A percentile compares a stretch with the other conserved stretches of the same genome.
These are phyloP conservation scores for Synaphobranchus kaupii DNA, from an alignment of 2,797 vertebrate species.

Conservation along the genomic window DNA sequence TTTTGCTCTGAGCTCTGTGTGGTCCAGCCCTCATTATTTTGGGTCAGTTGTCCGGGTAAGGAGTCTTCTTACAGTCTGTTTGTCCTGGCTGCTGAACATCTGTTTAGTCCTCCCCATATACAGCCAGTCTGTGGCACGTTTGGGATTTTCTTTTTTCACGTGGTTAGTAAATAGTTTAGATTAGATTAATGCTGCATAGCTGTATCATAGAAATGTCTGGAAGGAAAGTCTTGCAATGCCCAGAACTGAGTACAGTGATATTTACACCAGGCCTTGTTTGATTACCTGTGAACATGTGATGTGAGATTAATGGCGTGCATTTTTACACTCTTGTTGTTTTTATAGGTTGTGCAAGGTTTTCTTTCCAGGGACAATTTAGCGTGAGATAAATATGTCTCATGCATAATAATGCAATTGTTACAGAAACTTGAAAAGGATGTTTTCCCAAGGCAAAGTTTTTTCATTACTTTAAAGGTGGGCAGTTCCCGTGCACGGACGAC, in stretches of 20 bases:
- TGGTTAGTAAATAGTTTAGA: background rate
- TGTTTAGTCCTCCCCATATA: no score
- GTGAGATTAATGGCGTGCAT: background rate
- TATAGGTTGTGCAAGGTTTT: background rate
- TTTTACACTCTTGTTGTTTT: background rate
- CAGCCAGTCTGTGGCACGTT: no score
- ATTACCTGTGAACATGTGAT: background rate
- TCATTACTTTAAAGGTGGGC: constrained; percentile 61
- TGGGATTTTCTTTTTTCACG: no score
- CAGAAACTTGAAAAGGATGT: background rate
- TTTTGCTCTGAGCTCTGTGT: no score
- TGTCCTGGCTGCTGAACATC: no score
- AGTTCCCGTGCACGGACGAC: constrained; percentile 84
- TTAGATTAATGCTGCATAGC: background rate
- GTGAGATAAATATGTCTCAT: background rate
- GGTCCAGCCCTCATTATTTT: no score
- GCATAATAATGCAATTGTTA: background rate
- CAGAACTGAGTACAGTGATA: background rate
- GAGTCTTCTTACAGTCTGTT: no score
- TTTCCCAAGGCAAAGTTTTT: constrained; percentile 20
- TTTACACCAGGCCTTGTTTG: background rate
- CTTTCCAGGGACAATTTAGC: background rate
- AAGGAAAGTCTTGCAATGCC: background rate
- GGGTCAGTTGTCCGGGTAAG: no score
- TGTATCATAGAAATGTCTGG: background rate